These are phyloP conservation scores for Loriculus beryllinus DNA, from an alignment of 2,797 vertebrate species.

Conservation along the genomic window DNA sequence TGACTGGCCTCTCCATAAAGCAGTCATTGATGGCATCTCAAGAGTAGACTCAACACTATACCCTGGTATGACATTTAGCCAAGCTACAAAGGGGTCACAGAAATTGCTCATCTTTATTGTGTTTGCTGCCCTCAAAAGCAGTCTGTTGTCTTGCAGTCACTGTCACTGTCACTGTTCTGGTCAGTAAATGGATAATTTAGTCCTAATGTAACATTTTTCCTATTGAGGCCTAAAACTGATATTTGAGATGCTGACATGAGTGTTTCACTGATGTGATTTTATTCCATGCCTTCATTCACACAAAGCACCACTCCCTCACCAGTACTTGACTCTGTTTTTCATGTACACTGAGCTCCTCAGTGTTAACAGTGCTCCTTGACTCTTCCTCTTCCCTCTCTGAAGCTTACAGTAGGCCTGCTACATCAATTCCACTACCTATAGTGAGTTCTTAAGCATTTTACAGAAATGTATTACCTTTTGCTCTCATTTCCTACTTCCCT, in stretches of 20 bases:
- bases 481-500: background rate
- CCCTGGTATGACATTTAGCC: background rate
- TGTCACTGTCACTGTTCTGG: background rate
- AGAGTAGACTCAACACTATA: background rate
- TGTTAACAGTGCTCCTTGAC: background rate
- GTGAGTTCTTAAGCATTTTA: background rate
- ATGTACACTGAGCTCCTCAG: background rate
- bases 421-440: background rate
- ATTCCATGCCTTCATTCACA: background rate
- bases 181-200: background rate
- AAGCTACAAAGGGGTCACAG: background rate
- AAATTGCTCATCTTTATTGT: background rate
- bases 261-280: background rate
- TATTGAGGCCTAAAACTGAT: background rate
- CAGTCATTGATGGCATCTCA: rapidly evolving
- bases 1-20: background rate
- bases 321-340: background rate
- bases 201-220: background rate
- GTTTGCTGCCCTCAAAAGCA: background rate
- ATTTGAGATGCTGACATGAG: background rate
- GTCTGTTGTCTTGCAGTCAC: background rate
- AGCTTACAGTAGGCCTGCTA: background rate
- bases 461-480: background rate
- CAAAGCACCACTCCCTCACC: background rate
- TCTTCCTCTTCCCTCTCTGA: background rate